These are phyloP conservation scores for Salvelinus alpinus DNA, from an alignment of 2,113 vertebrate species.

Conservation along the genomic window DNA sequence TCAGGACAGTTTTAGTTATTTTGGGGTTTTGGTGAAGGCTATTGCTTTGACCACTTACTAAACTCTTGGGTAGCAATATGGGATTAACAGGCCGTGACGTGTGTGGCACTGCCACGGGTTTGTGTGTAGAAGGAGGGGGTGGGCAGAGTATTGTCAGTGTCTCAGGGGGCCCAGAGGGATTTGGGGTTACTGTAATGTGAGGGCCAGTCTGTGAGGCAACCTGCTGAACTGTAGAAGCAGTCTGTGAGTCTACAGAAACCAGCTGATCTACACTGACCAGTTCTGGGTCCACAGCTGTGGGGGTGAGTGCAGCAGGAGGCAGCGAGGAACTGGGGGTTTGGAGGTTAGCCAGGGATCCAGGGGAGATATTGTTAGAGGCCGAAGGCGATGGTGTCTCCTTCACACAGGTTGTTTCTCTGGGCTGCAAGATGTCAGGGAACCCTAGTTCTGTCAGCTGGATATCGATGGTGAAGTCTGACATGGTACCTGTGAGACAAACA, in stretches of 20 bases:
- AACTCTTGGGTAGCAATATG: too few relatives aligned
- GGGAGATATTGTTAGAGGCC: background rate
- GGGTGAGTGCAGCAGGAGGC: slow-evolving; percentile 1
- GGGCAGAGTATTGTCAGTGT: background rate
- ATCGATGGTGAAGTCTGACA: slow-evolving; percentile 72
- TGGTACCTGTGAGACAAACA: too few relatives aligned
- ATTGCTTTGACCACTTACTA: background rate
- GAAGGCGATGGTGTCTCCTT: slow-evolving; percentile 36
- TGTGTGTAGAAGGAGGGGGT: too few relatives aligned
- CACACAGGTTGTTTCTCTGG: slow-evolving; percentile 13
- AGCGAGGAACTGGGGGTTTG: slow-evolving; percentile 10
- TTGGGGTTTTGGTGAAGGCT: background rate
- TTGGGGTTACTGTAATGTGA: background rate
- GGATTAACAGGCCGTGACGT: too few relatives aligned
- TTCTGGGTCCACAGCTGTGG: slow-evolving; percentile 2
- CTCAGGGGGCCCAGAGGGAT: background rate
- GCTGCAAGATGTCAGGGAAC: slow-evolving; percentile 55
- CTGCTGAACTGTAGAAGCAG: background rate
- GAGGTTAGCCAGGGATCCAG: background rate
- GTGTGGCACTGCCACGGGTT: too few relatives aligned
- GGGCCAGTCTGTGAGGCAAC: background rate
- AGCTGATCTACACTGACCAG: background rate
- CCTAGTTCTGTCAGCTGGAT: slow-evolving; percentile 76
- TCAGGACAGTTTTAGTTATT: too few relatives aligned
- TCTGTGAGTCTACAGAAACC: background rate